A percentile compares a stretch with the other conserved stretches of the same genome.
These are phyloP conservation scores for Brotula barbata DNA, from an alignment of 2,797 vertebrate genomes.

Conservation along the genomic window DNA sequence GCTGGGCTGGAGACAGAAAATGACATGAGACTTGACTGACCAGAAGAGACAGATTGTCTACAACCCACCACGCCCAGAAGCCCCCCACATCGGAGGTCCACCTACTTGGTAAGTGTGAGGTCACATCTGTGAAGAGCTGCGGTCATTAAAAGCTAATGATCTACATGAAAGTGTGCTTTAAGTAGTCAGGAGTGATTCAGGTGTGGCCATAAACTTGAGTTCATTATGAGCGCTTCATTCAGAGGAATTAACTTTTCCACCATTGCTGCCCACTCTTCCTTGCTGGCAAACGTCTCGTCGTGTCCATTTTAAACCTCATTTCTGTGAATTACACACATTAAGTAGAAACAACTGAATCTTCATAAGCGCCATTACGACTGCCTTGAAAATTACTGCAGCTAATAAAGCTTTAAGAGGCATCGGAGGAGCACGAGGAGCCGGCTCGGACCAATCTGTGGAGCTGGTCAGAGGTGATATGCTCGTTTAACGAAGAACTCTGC, in stretches of 20 bases:
- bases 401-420: slow-evolving; percentile 7
- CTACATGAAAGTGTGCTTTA: slow-evolving; percentile 34
- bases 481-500: slow-evolving; percentile 26
- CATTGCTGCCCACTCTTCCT: slow-evolving; percentile 12
- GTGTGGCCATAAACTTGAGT: slow-evolving; percentile 40
- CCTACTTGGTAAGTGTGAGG: no score
- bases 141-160: slow-evolving; percentile 26
- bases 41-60: no score
- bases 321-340: not conserved
- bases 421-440: not conserved
- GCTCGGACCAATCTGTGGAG: slow-evolving; percentile 9
- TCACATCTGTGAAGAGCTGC: no score
- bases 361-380: slow-evolving; percentile 1
- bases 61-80: no score
- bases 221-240: slow-evolving; percentile 22
- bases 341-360: slow-evolving; percentile 4
- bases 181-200: slow-evolving; percentile 42
- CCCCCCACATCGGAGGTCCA: no score
- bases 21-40: no score
- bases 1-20: no score
- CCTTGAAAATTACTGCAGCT: not conserved
- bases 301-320: slow-evolving; percentile 1
- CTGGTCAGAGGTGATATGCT: slow-evolving; percentile 29
- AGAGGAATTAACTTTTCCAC: slow-evolving; percentile 41
- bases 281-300: not conserved